These are phyloP conservation scores for Pollicipes pollicipes DNA, from an alignment of 1,140 invertebrate species.

Conservation along the genomic window DNA sequence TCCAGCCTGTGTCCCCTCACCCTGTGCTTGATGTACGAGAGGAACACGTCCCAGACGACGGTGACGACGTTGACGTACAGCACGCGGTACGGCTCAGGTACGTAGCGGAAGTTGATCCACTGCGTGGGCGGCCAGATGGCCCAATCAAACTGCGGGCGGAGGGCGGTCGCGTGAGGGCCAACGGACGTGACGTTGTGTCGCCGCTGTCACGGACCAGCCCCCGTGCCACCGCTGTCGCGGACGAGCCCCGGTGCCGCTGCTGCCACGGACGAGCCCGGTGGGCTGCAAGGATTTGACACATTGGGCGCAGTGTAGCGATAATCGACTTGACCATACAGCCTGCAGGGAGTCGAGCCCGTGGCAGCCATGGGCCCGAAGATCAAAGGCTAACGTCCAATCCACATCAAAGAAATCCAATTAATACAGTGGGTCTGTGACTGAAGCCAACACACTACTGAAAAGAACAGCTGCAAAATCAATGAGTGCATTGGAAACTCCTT, in stretches of 20 bases:
- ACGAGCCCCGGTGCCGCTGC: neutral
- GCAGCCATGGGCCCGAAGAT: no score
- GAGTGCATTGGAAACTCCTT: no score
- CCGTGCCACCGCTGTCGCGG: neutral
- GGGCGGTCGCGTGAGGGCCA: no score
- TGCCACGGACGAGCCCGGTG: neutral
- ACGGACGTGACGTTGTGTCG: no score
- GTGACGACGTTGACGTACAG: conserved; percentile 58
- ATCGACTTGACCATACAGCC: conserved; percentile 4
- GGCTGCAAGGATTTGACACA: neutral
- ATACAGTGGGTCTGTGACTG: no score
- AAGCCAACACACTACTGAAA: no score
- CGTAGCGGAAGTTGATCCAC: conserved; percentile 54
- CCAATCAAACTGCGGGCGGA: conserved; percentile 45
- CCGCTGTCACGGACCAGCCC: conserved; percentile 6
- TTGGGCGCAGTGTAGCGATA: neutral
- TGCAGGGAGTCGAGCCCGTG: neutral
- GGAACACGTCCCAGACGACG: conserved; percentile 56
- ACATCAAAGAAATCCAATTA: no score
- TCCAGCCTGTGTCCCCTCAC: conserved; percentile 21
- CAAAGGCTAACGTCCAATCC: no score
- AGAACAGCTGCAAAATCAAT: no score
- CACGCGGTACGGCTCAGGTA: conserved; percentile 54
- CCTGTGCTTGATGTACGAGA: conserved; percentile 60
- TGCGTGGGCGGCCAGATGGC: conserved; percentile 64